Percentiles rank a stretch among this genome's conserved stretches.
These are phyloP conservation scores for Amblyornis subalaris DNA, from an alignment of 2,113 vertebrate species.

Conservation along the genomic window DNA sequence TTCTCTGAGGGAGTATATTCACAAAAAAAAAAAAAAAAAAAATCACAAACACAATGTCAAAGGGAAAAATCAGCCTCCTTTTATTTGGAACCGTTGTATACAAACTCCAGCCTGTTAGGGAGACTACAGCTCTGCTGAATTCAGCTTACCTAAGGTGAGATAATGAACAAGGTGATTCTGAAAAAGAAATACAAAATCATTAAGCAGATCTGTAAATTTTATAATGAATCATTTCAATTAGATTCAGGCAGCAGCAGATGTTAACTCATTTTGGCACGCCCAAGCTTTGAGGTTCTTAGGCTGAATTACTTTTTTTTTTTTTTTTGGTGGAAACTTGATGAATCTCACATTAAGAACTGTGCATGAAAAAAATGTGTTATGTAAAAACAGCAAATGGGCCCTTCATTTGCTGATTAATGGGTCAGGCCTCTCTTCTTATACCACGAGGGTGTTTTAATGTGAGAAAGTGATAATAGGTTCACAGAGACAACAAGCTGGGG, in stretches of 20 bases:
- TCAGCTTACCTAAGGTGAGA: slow-evolving; percentile 13
- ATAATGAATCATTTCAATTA: slow-evolving; percentile 76
- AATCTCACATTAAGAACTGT: slow-evolving; percentile 33
- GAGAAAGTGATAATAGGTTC: slow-evolving; percentile 50
- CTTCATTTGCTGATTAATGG: slow-evolving; percentile 58
- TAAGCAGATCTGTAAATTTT: slow-evolving; percentile 72
- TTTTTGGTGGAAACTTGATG: slow-evolving; percentile 33
- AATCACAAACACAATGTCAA: neutral
- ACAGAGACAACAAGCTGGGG: slow-evolving; percentile 13
- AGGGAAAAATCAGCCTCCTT: neutral
- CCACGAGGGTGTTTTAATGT: slow-evolving; percentile 17
- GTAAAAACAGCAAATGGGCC: slow-evolving; percentile 48
- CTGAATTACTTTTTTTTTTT: neutral
- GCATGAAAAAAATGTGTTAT: slow-evolving; percentile 13
- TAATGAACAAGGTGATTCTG: slow-evolving; percentile 63
- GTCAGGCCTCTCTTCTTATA: slow-evolving; percentile 15
- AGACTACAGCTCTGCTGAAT: neutral
- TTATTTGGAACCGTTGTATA: neutral
- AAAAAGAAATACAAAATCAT: slow-evolving; percentile 71
- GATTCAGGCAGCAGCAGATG: slow-evolving; percentile 70
- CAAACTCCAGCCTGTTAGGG: neutral
- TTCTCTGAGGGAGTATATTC: neutral
- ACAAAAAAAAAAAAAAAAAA: neutral
- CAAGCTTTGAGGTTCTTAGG: slow-evolving; percentile 47
- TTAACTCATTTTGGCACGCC: slow-evolving; percentile 58